Evolutionary conservation across 2,888 invertebrate species (phyloP).

Genomic region (Acleris literana): DNA sequence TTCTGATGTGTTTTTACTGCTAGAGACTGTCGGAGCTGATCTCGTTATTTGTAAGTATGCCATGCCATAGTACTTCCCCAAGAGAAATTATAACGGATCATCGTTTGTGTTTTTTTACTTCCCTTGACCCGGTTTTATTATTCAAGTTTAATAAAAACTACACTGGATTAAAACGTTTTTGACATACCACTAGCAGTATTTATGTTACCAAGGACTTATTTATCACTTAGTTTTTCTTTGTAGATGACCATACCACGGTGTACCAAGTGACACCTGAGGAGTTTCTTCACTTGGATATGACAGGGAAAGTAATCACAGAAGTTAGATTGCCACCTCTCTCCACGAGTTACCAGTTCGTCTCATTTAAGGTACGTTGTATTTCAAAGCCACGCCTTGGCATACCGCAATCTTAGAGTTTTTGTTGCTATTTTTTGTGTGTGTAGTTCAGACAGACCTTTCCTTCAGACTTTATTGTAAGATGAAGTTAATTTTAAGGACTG

Average conservation of each 20-base stretch:
- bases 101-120: neutral
- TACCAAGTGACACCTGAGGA: slow-evolving; percentile 40
- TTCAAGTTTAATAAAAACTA: too few relatives aligned
- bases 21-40: slow-evolving; percentile 59
- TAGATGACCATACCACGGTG: slow-evolving; percentile 7
- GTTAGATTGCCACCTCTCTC: slow-evolving; percentile 39
- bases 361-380: slow-evolving; percentile 42
- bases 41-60: slow-evolving; percentile 52
- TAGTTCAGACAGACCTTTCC: too few relatives aligned
- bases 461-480: too few relatives aligned
- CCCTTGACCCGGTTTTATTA: neutral
- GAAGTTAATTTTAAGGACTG: too few relatives aligned
- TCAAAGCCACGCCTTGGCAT: neutral
- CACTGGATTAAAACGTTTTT: neutral
- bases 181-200: neutral
- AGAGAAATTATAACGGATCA: too few relatives aligned
- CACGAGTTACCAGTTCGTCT: slow-evolving; percentile 29
- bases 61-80: too few relatives aligned
- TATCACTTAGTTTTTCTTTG: neutral
- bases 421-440: too few relatives aligned
- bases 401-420: too few relatives aligned
- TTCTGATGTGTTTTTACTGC: slow-evolving; percentile 86
- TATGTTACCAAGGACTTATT: neutral
- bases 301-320: slow-evolving; percentile 38
- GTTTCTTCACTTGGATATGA: slow-evolving; percentile 39